A percentile compares a stretch with the other conserved stretches of the same genome.
Conservation (phyloP, 2,797 vertebrate genomes). For the Lepidocolaptes lacrymiger region DNA sequence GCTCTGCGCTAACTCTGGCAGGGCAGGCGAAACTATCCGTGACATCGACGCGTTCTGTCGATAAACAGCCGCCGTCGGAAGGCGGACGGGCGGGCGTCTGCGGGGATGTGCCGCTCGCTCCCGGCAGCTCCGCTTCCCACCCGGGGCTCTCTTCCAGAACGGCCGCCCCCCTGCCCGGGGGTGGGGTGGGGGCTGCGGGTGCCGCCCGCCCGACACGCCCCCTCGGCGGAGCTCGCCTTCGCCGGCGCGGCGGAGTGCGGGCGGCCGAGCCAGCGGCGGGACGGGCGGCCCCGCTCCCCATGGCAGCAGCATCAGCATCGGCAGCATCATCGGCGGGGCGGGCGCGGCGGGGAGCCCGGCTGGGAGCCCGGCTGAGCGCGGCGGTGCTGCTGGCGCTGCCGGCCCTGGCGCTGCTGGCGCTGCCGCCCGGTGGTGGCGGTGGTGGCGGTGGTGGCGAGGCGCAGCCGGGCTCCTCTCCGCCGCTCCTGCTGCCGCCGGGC, state of each 20-base stretch:
- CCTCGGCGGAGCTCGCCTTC: background rate
- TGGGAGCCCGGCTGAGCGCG: background rate
- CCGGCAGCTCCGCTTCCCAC: background rate
- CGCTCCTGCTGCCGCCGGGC: background rate
- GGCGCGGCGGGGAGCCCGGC: background rate
- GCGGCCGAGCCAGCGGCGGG: background rate
- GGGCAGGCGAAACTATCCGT: background rate
- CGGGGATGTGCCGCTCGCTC: background rate
- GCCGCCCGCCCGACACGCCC: background rate
- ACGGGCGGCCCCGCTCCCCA: too few species aligned
- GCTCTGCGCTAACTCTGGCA: fast-evolving
- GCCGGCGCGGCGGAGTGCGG: background rate
- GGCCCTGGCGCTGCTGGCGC: background rate
- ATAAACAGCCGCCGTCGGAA: fast-evolving
- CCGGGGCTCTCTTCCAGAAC: background rate
- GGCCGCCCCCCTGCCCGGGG: background rate
- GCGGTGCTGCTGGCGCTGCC: background rate
- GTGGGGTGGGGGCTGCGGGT: background rate
- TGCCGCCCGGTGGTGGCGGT: background rate
- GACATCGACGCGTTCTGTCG: background rate
- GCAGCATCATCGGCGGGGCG: background rate
- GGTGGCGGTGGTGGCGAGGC: background rate
- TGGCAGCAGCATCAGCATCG: background rate
- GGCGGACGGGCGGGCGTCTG: background rate
- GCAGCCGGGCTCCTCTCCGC: background rate